Evolutionary conservation across 2,888 invertebrate species (phyloP).

Genomic region (Podotricha telesiphe): DNA sequence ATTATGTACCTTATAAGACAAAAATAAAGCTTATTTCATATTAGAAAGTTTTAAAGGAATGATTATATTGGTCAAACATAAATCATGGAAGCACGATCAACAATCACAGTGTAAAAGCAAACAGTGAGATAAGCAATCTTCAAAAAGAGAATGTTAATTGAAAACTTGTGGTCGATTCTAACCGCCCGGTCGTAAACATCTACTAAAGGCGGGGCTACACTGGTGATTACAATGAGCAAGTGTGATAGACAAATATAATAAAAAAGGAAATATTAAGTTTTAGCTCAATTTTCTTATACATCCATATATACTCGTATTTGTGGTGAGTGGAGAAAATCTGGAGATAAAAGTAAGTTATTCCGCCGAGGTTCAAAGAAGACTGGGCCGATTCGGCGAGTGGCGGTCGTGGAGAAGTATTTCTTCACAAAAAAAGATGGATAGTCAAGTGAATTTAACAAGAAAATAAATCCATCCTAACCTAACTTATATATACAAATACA

Average conservation of each 20-base stretch:
- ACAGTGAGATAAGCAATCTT: constrained; percentile 51
- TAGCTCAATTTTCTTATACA: too few species aligned
- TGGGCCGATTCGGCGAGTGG: too few species aligned
- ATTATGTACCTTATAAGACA: constrained; percentile 1
- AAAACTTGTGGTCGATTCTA: constrained; percentile 46
- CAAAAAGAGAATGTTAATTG: constrained; percentile 51
- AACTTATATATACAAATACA: too few species aligned
- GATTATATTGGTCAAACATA: constrained; percentile 45
- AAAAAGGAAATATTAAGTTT: background rate
- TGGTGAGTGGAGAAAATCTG: too few species aligned
- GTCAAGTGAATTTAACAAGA: too few species aligned
- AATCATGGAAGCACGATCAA: constrained; percentile 49
- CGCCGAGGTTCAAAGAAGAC: too few species aligned
- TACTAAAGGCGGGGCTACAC: constrained; percentile 35
- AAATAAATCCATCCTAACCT: too few species aligned
- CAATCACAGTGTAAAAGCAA: constrained; percentile 49
- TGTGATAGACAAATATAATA: background rate
- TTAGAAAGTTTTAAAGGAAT: constrained; percentile 28
- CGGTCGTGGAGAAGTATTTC: too few species aligned
- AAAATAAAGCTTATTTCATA: constrained; percentile 27
- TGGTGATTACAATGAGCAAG: background rate
- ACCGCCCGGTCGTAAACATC: constrained; percentile 38
- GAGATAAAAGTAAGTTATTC: too few species aligned
- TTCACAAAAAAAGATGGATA: too few species aligned
- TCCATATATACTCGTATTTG: too few species aligned